Evolutionary conservation across 1,140 invertebrate species (phyloP).

Genomic region (Drosophila aff.): DNA sequence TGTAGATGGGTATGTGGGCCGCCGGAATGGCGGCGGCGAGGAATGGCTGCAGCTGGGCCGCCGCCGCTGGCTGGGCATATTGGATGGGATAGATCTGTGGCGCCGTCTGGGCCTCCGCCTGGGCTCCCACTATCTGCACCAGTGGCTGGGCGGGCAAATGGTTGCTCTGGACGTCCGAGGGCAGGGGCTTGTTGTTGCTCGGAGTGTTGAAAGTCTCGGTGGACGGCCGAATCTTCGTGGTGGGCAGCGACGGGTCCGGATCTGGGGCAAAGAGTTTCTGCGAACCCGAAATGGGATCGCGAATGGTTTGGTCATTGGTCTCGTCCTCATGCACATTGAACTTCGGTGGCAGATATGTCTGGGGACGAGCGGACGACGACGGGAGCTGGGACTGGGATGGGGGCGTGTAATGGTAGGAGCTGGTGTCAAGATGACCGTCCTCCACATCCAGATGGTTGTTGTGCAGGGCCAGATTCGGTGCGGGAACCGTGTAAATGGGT

Average conservation of each 20-base stretch:
- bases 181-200: slow-evolving; percentile 85
- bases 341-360: slow-evolving; percentile 61
- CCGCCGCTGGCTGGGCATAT: slow-evolving; percentile 56
- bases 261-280: slow-evolving; percentile 86
- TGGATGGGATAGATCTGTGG: slow-evolving; percentile 78
- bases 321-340: slow-evolving; percentile 86
- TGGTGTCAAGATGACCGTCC: slow-evolving; percentile 50
- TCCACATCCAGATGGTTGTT: slow-evolving; percentile 75
- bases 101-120: slow-evolving; percentile 62
- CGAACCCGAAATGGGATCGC: slow-evolving; percentile 81
- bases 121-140: slow-evolving; percentile 75
- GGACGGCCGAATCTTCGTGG: slow-evolving; percentile 82
- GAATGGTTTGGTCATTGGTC: slow-evolving; percentile 84
- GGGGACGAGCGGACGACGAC: slow-evolving; percentile 33
- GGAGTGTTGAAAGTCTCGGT: slow-evolving; percentile 85
- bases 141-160: slow-evolving; percentile 74
- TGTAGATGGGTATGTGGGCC: slow-evolving; percentile 79
- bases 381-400: slow-evolving; percentile 45
- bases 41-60: slow-evolving; percentile 56
- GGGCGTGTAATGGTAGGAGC: slow-evolving; percentile 54
- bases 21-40: slow-evolving; percentile 60
- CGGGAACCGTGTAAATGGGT: slow-evolving; percentile 93
- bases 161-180: slow-evolving; percentile 75
- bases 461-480: slow-evolving; percentile 87
- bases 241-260: slow-evolving; percentile 85